A percentile compares a stretch with the other conserved stretches of the same genome.
These are phyloP conservation scores for Acrocephalus scirpaceus DNA, from an alignment of 2,797 vertebrate species.

Conservation along the genomic window DNA sequence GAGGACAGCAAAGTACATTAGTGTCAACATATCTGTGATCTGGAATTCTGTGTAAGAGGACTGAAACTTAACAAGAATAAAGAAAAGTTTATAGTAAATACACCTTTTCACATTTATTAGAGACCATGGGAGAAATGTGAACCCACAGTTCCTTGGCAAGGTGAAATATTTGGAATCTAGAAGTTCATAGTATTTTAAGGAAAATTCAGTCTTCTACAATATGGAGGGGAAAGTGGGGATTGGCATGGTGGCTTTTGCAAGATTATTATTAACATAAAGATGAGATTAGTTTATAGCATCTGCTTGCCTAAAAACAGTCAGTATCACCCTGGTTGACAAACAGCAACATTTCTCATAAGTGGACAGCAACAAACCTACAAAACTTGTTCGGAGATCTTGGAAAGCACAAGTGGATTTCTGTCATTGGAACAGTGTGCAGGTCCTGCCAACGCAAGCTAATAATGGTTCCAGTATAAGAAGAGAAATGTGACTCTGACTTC, in stretches of 20 bases:
- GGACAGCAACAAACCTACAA: background rate
- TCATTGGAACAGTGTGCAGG: accelerated
- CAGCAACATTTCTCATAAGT: background rate
- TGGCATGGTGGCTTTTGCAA: background rate
- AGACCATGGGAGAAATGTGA: background rate
- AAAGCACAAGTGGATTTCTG: background rate
- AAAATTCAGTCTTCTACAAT: background rate
- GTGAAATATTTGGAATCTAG: background rate
- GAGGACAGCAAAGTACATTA: background rate
- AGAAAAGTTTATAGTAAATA: background rate
- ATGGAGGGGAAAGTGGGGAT: background rate
- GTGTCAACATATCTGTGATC: background rate
- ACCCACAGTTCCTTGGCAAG: background rate
- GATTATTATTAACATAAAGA: background rate
- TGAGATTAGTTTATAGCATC: background rate
- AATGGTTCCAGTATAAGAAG: background rate
- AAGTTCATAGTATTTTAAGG: background rate
- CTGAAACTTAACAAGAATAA: background rate
- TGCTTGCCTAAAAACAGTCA: background rate
- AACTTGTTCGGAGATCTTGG: background rate
- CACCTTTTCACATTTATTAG: background rate
- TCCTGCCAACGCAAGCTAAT: background rate
- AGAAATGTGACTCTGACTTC: background rate
- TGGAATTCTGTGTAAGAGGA: background rate
- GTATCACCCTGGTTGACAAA: background rate